Base-by-base conservation (phyloP, 1,140 invertebrate species). In the Heliothis subflexa region DNA sequence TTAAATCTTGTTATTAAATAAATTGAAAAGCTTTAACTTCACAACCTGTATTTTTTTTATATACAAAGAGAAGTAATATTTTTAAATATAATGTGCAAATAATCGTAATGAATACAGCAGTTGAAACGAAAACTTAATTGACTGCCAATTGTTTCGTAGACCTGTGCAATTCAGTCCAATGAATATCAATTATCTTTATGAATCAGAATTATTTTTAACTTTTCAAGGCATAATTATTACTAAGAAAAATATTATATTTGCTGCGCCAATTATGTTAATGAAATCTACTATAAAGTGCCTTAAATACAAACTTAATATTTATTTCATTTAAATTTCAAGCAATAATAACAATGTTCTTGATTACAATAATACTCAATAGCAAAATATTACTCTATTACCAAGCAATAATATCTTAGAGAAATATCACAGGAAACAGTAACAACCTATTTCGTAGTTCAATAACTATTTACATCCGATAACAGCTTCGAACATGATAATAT, bases 1-100 rank as follows among this genome's bases (percentile, higher is more conserved):
- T 64, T 61, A 75, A 62, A 75, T 57, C 28, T 25, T 25, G 61
- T 7, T 28, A 47, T 64, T 45, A 47, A 66, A 66, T 66, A 47
- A 62, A 62, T 62, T 62, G 59, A 62, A 33, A 40, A 33, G 13
- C 33, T 62, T 62, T 62, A n/a, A 62, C 13, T 62, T 62, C 33
- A 40, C 59, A 16, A 14, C 33, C 5, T 40, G 33, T 40, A 40
- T 7, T 62, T 40, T 61, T 62, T 40, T 62, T 14, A 14, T 40
- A n/a, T 40, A n/a, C 33, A 25, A 62, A 16, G 28, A 62, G n/a
- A 16, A 18, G 54, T 14, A 18, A 55, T 55, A 2, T 55, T 55
- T 54, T 10, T 21, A 18, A 18, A 7, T 11, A 55, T 55, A 10
- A 45, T 13, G 14, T 62, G 59, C 11, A 40, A 62, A 62, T 62